Evolutionary conservation across 2,797 vertebrate genomes (phyloP).

Genomic region (Lophotriccus pileatus): DNA sequence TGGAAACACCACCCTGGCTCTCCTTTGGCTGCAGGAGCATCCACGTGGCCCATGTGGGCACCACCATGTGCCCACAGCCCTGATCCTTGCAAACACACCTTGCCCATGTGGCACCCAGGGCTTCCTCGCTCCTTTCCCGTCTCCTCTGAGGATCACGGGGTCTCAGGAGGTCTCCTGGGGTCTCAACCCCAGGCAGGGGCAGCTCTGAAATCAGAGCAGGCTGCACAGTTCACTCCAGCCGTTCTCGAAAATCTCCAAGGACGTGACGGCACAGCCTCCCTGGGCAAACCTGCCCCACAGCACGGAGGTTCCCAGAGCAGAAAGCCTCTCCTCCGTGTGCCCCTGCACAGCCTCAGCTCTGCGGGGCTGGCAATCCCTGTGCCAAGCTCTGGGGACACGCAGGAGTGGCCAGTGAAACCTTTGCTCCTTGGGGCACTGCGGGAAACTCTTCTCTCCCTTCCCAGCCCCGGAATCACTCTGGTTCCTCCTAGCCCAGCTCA

Average conservation of each 20-base stretch:
- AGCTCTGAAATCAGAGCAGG: neutral
- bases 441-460: neutral
- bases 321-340: rapidly evolving
- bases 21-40: neutral
- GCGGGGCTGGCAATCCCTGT: neutral
- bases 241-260: neutral
- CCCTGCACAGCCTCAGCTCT: neutral
- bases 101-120: neutral
- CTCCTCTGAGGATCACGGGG: neutral
- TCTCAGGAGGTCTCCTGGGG: neutral
- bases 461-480: neutral
- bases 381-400: neutral
- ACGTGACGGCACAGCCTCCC: rapidly evolving
- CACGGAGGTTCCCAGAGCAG: neutral
- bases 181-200: neutral
- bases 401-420: neutral
- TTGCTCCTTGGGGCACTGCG: neutral
- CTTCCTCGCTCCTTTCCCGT: neutral
- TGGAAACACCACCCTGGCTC: neutral
- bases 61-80: rapidly evolving
- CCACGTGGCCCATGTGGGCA: rapidly evolving
- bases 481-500: neutral
- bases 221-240: neutral
- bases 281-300: neutral
- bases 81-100: neutral